phyloP scores from a whole-genome alignment of 2,888 invertebrate species.

The Clistopyga incitator region DNA sequence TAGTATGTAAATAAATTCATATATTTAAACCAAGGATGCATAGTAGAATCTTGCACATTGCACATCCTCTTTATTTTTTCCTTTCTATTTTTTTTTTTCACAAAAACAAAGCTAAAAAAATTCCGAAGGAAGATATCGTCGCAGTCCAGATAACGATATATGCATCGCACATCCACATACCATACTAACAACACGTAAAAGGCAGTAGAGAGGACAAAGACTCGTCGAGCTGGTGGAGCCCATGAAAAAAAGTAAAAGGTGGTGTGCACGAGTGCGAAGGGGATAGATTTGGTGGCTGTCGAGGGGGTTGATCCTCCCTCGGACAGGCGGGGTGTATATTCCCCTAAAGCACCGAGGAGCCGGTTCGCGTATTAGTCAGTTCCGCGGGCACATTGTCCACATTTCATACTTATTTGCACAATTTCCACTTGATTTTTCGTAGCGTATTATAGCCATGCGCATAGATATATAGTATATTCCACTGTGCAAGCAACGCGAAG shows the following conservation, averaged over 20 bases:
- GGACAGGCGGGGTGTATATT: slow-evolving; percentile 13
- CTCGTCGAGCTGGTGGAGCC: slow-evolving; percentile 9
- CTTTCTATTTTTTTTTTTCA: no score
- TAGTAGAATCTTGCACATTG: no score
- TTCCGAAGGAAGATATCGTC: background rate
- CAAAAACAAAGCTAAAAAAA: no score
- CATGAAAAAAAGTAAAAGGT: slow-evolving; percentile 39
- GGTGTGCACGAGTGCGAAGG: slow-evolving; percentile 38
- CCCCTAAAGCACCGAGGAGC: slow-evolving; percentile 65
- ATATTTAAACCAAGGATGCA: no score
- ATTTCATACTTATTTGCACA: slow-evolving; percentile 84
- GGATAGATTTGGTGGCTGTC: slow-evolving; percentile 31
- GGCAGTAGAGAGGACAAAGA: slow-evolving; percentile 44
- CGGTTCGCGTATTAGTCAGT: slow-evolving; percentile 79
- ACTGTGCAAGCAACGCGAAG: slow-evolving; percentile 47
- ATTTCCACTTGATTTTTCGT: slow-evolving; percentile 80
- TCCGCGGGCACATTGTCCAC: slow-evolving; percentile 82
- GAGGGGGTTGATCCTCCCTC: slow-evolving; percentile 57
- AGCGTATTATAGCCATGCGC: slow-evolving; percentile 36
- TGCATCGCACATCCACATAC: background rate
- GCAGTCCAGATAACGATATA: background rate
- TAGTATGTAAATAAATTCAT: no score
- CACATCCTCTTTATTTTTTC: no score
- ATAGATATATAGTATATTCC: slow-evolving; percentile 32
- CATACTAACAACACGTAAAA: background rate